These are phyloP conservation scores for Andrena fulva DNA, from an alignment of 2,888 invertebrate species.

Conservation along the genomic window DNA sequence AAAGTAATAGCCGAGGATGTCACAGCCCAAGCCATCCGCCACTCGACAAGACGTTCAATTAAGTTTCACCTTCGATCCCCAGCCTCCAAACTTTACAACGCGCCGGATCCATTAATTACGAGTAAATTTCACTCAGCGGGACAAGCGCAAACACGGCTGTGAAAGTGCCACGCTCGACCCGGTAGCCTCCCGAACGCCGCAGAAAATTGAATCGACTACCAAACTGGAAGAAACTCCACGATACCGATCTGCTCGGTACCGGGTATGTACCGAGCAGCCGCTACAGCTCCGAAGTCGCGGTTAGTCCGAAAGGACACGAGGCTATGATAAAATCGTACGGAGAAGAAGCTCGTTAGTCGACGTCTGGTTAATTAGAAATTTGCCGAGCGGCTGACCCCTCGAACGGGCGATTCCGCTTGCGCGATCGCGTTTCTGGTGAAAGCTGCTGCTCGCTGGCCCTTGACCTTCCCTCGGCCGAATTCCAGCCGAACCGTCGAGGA, in stretches of 20 bases:
- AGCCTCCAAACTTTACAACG: not conserved
- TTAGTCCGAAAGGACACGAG: too few species aligned
- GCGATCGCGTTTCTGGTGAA: conserved; percentile 73
- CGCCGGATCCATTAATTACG: not conserved
- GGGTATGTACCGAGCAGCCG: too few species aligned
- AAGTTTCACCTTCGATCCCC: conserved; percentile 1
- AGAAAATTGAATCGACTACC: not conserved
- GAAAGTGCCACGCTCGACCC: not conserved
- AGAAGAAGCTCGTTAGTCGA: not conserved
- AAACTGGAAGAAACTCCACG: not conserved
- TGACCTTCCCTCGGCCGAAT: conserved; percentile 82
- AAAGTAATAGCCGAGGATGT: not conserved
- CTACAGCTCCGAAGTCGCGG: too few species aligned
- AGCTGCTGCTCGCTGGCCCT: conserved; percentile 76
- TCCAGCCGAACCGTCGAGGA: conserved; percentile 71
- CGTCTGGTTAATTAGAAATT: conserved; percentile 28
- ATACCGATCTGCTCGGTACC: not conserved
- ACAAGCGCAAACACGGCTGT: not conserved
- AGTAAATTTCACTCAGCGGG: conserved; percentile 12
- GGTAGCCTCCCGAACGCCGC: not conserved
- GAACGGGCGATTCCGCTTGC: conserved; percentile 3
- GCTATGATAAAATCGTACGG: too few species aligned
- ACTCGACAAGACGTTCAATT: not conserved
- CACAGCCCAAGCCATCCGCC: not conserved
- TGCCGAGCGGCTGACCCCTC: not conserved